Base-by-base conservation (phyloP, 2,888 invertebrate genomes). In the Drosophila macrospina region DNA sequence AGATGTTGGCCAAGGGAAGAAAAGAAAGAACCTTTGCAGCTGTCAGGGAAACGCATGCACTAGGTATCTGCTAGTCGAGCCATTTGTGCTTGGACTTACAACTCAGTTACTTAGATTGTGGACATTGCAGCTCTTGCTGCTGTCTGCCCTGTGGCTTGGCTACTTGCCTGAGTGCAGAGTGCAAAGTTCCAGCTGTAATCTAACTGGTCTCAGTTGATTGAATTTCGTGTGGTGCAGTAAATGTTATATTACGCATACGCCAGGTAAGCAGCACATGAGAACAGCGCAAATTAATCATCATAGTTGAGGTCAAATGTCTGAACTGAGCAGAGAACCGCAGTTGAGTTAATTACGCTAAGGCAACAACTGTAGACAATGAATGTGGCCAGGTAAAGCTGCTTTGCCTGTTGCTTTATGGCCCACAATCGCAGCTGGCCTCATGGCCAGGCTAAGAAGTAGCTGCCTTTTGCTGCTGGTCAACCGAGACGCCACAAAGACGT, bases 401-500 rank as follows among this genome's bases (percentile, higher is more conserved):
- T 44, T 24, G 67, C 56, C 68, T 73, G 68, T 56, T 52, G 41
- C 30, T 48, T 65, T 64, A 61, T 60, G 64, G 42, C 45, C 42
- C 16, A 16, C 44, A 56, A 64, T 50, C 55, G 55, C 20, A 59
- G 20, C 26, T 24, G 42, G n/a, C 59, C 56, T 28, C 36, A 34
- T 42, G 15, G 13, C 1, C 28, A 47, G 16, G 26, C 5, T 7
- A 13, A 30, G 16, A 30, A 6, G 34, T 30, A 44, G 28, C 16
- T 37, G 59, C 37, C 42, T 24, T 24, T 24, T 10, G 7, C 32
- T 48, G 50, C 48, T 59, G 69, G 65, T 50, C 86, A 80, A 56
- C 65, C 64, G 62, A 65, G 64, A 68, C 74, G 30, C 11, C 41
- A 62, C 28, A 11, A 60, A 87, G 83, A 85, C 87, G 56, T 82